Evolutionary conservation across 2,113 vertebrate genomes (phyloP).

Genomic region (Scortum barcoo): DNA sequence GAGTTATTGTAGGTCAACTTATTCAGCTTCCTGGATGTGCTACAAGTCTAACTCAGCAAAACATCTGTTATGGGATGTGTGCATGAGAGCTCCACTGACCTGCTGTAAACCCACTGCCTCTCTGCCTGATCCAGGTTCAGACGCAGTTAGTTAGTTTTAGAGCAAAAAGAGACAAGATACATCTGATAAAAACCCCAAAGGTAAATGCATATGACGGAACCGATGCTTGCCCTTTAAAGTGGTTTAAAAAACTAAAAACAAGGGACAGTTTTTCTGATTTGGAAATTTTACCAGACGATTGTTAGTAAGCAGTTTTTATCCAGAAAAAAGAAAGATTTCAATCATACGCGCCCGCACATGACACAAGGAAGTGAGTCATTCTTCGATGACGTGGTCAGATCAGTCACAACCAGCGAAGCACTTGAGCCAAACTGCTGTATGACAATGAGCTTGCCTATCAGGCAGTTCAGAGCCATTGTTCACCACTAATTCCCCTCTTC

Average conservation of each 20-base stretch:
- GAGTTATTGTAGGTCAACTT: background rate
- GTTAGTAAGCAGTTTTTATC: background rate
- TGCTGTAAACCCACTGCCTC: background rate
- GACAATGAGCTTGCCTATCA: constrained; percentile 73
- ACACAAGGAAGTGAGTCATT: background rate
- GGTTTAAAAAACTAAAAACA: background rate
- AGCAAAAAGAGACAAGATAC: background rate
- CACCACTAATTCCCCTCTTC: constrained; percentile 65
- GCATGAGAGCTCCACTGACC: background rate
- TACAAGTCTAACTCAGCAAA: background rate
- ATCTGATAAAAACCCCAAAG: background rate
- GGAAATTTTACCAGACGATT: background rate
- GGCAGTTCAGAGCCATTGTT: constrained; percentile 76
- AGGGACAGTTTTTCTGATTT: background rate
- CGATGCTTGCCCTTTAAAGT: background rate
- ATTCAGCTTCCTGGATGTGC: background rate
- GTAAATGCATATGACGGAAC: background rate
- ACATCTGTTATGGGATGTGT: background rate
- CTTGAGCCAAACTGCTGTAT: constrained; percentile 37
- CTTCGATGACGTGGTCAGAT: constrained; percentile 20
- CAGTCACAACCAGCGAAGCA: constrained; percentile 40
- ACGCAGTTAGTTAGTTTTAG: no score
- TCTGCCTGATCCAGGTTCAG: background rate
- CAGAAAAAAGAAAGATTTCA: background rate
- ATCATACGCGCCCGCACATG: background rate